Evolutionary conservation across 2,888 invertebrate genomes (phyloP), one percentile per base, ranked within the genome.

Genomic region (Lasioglossum zephyrum): DNA sequence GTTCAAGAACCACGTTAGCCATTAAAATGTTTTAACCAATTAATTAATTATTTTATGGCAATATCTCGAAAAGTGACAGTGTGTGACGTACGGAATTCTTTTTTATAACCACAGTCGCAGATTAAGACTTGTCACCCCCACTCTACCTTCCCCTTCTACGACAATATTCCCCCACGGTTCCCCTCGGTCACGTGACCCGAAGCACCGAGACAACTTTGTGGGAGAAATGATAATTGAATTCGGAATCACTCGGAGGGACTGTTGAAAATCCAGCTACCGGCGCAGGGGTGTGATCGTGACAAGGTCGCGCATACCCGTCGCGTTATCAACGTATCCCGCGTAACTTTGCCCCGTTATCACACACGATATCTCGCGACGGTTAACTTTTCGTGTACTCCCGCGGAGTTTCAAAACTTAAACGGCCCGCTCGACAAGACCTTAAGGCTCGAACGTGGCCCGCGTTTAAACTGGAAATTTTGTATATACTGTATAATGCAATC

Each of bases 401-500:
- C 4, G 69, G 26, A 87, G 81, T 86, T 88, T 60, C 69, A 80
- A 70, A 88, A 90, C 85, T 90, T 83, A 85, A 88, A 81, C 82
- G 90, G 72, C 57, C 85, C 49, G 85, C 74, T 77, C 74, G 81
- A 80, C 86, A 87, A 82, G 89, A 73, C 89, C 85, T 87, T 87
- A 85, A 87, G 83, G 84, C 86, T 83, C 77, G 88, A 87, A 91
- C 91, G 91, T 87, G 90, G 88, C 41, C 75, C 90, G 91, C 90
- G 87, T 91, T 91, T 89, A 90, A 91, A 91, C 91, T 91, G 89
- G 87, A 92, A 93, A 93, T 93, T 93, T 92, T 92, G 92, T 93
- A 92, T 93, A 92, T 92, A 91, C 92, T 92, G 94, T 90, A 94
- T 94, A 94, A 94, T 94, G 87, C 92, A 80, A 87, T 86, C 92